Evolutionary conservation across 1,140 invertebrate species (phyloP), one percentile per base, ranked within the genome.

Genomic region (Apolygus lucorum): DNA sequence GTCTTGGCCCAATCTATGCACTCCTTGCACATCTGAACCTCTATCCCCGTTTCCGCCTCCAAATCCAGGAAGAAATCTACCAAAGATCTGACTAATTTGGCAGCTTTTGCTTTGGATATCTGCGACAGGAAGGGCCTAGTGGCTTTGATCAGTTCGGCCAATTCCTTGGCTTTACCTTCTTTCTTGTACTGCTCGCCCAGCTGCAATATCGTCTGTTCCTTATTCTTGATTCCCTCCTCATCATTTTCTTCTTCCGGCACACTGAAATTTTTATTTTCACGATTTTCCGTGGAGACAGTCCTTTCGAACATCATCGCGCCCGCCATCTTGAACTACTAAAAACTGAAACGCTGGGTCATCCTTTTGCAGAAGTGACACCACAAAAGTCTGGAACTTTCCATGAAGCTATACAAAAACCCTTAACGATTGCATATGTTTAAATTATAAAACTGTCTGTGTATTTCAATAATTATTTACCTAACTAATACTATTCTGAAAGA

Each of bases 1-100:
- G 95, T 90, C 79, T 97, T 96, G 22, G 98, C 96, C 97, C 97
- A 99, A 82, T 97, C 92, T 82, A 99, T 99, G 81, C 96, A 99
- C 82, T 99, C 96, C 82, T 95, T 91, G 78, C 90, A 93, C 49
- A 95, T 81, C 79, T 94, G 90, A 71, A 87, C 84, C 83, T 93
- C 95, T 69, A 93, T 91, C 29, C 94, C 95, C 74, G 93, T 96
- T 34, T 88, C 89, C 72, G 91, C 93, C 80, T 98, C 95, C 79
- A 99, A 87, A 80, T 98, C 96, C 62, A 99, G 82, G 80, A 99
- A 99, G 81, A 96, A 90, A 80, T 99, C 97, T 4, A 99, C 96
- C 63, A 99, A 82, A 13, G 93, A 91, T 71, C 96, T 86, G 0
- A 99, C 96, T 69, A 99, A 82, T 81, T 99, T 99, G 0, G 96